phyloP scores from a whole-genome alignment of 2,888 invertebrate species.

The Anagyrus pseudococci region DNA sequence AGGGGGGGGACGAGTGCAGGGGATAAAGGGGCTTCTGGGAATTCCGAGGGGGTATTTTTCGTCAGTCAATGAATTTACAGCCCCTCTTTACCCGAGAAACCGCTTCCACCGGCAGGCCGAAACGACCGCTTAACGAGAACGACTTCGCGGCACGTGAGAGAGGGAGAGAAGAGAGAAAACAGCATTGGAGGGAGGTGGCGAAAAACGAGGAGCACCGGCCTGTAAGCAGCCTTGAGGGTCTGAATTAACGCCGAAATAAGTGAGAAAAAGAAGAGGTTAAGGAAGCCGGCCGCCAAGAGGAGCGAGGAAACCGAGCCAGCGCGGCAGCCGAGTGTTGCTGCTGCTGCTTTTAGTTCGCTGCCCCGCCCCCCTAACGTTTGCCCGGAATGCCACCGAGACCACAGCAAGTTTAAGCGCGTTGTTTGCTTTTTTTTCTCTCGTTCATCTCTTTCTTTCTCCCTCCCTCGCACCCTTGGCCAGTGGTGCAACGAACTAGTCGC shows the following conservation, averaged over 20 bases:
- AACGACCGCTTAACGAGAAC: slow-evolving; percentile 59
- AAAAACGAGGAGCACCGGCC: slow-evolving; percentile 30
- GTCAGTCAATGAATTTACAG: slow-evolving; percentile 61
- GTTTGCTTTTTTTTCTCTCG: slow-evolving; percentile 18
- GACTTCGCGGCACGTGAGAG: slow-evolving; percentile 59
- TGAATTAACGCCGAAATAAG: slow-evolving; percentile 58
- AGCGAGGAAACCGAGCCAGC: slow-evolving; percentile 23
- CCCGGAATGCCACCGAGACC: too few relatives aligned
- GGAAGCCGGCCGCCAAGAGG: slow-evolving; percentile 24
- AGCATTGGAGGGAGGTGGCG: not conserved
- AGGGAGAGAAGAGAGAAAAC: slow-evolving; percentile 45
- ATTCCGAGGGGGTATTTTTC: slow-evolving; percentile 54
- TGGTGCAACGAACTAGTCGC: too few relatives aligned
- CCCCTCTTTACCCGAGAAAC: slow-evolving; percentile 49
- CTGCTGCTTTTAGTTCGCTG: slow-evolving; percentile 27
- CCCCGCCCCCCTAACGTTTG: too few relatives aligned
- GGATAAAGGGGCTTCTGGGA: slow-evolving; percentile 48
- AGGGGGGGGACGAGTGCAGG: slow-evolving; percentile 21
- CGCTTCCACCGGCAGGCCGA: slow-evolving; percentile 39
- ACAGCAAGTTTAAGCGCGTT: too few relatives aligned
- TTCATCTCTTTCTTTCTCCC: not conserved
- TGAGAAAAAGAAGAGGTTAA: slow-evolving; percentile 40
- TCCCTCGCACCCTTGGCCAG: too few relatives aligned
- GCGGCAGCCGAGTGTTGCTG: slow-evolving; percentile 25
- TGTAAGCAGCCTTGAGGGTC: slow-evolving; percentile 57